Base-by-base conservation (phyloP, 2,113 vertebrate species). In the Sceloporus tristichus region DNA sequence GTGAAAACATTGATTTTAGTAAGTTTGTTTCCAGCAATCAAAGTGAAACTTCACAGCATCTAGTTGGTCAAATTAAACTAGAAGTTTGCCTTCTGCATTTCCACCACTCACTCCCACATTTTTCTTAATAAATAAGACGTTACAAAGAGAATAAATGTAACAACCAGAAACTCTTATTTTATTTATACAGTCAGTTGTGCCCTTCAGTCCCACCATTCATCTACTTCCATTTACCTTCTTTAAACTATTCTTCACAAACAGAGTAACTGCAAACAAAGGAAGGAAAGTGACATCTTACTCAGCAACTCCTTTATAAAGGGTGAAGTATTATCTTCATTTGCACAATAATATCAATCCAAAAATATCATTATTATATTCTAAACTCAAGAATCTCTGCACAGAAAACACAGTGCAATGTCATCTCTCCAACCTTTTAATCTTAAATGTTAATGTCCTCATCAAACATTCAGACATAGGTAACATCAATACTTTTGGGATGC, bases 401-500 rank as follows among this genome's bases (percentile, higher is more conserved):
- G 14, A 83, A 68, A 66, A 29, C 74, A 85, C 40, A 48, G 18
- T 66, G 25, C 2, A 68, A 21, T 86, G 59, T 27, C 56, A 79
- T 71, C 80, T 76, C 70, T 83, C 75, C 75, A 48, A 1, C 2
- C 9, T 85, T 93, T 90, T 90, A 1, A 84, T 40, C 79, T 0
- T 38, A 85, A 90, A 73, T 62, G 48, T 65, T 74, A 77, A 76
- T 11, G 65, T 82, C 81, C 4, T 5, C 1, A 62, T 68, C 0
- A 42, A 4, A 68, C 14, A 80, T 91, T 82, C 90, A 66, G 1
- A 70, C 2, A 85, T 70, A 5, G 87, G 92, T 80, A 40, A 77
- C 38, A 85, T 38, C 6, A 89, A 83, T 7, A 92, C 1, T 21
- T 85, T 85, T 77, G 87, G 29, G 94, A 93, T 94, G 1, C 21